Base-by-base conservation (phyloP, 2,113 vertebrate genomes). In the Heliornis fulica region DNA sequence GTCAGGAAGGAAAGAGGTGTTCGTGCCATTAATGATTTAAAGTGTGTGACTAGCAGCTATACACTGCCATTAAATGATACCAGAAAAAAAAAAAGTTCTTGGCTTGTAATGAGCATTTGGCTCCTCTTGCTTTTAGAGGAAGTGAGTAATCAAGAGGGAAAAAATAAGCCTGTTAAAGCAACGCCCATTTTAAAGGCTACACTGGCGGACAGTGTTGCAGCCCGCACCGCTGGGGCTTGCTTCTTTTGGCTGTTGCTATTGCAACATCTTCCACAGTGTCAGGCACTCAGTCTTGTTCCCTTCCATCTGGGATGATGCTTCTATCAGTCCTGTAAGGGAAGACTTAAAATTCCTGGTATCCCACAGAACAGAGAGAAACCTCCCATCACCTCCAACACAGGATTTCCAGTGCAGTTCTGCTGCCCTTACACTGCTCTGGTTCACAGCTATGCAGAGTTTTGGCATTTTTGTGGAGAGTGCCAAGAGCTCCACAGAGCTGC, bases 11-110 rank as follows among this genome's bases (percentile, higher is more conserved):
- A 97, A 97, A 96, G 94, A 97, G 96, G 94, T 91, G 93, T 93
- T 94, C 92, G 82, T 84, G 80, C 83, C 95, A 84, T 80, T 92
- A 96, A 96, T 96, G 95, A 97, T 96, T 97, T 97, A 96, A 94
- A 97, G 93, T 87, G 97, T 98, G 95, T 94, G 92, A 95, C 96
- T 95, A 95, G 95, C 91, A 97, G 91, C 94, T 90, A 71, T 89
- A 89, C 70, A 36, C 89, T 96, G 95, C 94, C 93, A 89, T 95
- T 96, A 96, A 97, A 97, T 94, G 97, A 83, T 65, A 66, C 17
- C 46, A 48, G 12, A 50, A 22, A 50, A 7, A 86, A 83, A n/a
- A 90, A 87, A 31, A 83, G 68, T 81, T 96, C 82, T 79, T 96
- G 92, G 90, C 94, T 90, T 90, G 64, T 93, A 92, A 78, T 69